A percentile compares a stretch with the other conserved stretches of the same genome.
These are phyloP conservation scores for Mionectes macconnelli DNA, from an alignment of 2,113 vertebrate genomes.

Conservation along the genomic window DNA sequence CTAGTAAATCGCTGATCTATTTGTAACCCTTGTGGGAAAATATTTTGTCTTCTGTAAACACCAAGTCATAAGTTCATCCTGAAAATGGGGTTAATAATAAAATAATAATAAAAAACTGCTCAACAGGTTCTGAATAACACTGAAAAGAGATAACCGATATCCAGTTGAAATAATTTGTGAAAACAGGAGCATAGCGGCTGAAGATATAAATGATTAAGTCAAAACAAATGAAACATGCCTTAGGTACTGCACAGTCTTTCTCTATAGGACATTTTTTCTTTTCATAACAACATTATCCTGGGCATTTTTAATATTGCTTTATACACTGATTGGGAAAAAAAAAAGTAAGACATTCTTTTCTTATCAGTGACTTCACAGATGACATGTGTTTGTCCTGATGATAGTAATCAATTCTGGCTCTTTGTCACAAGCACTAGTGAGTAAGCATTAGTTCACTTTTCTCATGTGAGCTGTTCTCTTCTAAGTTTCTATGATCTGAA, in stretches of 20 bases:
- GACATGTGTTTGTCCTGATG: background rate
- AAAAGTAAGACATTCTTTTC: background rate
- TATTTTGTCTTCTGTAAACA: constrained; percentile 25
- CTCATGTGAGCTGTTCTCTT: background rate
- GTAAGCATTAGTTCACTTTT: background rate
- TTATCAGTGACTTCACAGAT: background rate
- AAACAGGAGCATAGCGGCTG: background rate
- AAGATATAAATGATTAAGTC: background rate
- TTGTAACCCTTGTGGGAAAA: background rate
- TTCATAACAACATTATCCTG: background rate
- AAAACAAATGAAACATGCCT: background rate
- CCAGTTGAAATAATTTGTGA: background rate
- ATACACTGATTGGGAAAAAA: background rate
- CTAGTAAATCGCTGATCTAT: constrained; percentile 46
- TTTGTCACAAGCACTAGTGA: background rate
- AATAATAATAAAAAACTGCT: background rate
- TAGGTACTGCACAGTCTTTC: background rate
- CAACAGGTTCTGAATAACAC: background rate
- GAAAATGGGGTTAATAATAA: background rate
- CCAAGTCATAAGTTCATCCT: background rate
- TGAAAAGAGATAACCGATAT: background rate
- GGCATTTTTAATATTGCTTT: background rate
- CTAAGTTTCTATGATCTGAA: background rate
- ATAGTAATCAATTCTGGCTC: background rate
- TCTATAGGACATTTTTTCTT: background rate